Evolutionary conservation across 2,113 vertebrate genomes (phyloP).

Genomic region (Meles meles): DNA sequence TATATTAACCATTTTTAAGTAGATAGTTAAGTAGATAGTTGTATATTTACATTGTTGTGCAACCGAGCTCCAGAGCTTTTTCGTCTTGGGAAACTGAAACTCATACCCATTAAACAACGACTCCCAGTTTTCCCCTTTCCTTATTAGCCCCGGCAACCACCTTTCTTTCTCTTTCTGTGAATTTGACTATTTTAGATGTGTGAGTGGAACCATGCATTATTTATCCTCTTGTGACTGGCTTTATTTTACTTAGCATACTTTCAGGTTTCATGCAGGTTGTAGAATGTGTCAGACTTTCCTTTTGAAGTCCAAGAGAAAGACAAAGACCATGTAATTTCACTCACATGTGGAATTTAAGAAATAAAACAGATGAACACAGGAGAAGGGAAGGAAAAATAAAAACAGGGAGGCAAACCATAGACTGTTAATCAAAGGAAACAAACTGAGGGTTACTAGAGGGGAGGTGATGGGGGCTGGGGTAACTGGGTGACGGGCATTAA

Average conservation of each 20-base stretch:
- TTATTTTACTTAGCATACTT: not conserved
- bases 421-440: not conserved
- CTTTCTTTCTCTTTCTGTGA: not conserved
- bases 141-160: not conserved
- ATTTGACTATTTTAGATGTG: not conserved
- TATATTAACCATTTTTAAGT: not conserved
- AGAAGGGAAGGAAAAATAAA: not conserved
- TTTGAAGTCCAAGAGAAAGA: not conserved
- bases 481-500: not conserved
- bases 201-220: not conserved
- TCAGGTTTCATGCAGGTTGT: not conserved
- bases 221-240: not conserved
- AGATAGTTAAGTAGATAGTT: not conserved
- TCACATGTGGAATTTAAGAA: not conserved
- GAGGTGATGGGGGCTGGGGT: not conserved
- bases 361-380: not conserved
- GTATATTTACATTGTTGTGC: not conserved
- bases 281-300: not conserved
- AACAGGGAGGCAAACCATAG: not conserved
- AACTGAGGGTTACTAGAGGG: not conserved
- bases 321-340: not conserved
- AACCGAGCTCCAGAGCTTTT: not conserved
- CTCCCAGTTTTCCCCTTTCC: not conserved
- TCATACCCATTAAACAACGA: not conserved
- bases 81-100: not conserved